phyloP scores from a whole-genome alignment of 2,888 invertebrate species.

The Operophtera brumata region DNA sequence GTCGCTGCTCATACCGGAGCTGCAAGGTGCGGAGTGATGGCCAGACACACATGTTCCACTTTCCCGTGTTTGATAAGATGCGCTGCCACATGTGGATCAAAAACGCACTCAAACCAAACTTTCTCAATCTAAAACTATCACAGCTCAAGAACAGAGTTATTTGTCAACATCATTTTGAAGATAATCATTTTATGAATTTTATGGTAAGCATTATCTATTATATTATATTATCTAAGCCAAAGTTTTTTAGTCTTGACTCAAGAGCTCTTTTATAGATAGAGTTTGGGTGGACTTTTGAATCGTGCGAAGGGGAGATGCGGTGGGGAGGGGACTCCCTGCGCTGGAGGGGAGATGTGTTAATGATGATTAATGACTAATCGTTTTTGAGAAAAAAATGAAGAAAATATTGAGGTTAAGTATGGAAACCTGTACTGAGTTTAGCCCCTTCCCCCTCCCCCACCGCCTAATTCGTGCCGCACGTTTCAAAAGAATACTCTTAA shows the following conservation, averaged over 20 bases:
- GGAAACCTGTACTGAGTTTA: too few relatives aligned
- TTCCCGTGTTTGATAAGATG: constrained; percentile 80
- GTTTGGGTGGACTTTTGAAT: too few relatives aligned
- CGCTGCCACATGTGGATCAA: constrained; percentile 81
- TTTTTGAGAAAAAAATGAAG: too few relatives aligned
- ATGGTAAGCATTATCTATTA: constrained; percentile 51
- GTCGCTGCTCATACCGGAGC: constrained; percentile 79
- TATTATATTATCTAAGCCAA: not conserved
- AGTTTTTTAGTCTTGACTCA: not conserved
- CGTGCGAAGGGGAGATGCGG: too few relatives aligned
- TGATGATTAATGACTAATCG: too few relatives aligned
- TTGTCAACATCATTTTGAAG: constrained; percentile 81
- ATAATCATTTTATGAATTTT: constrained; percentile 77
- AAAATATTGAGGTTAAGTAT: too few relatives aligned
- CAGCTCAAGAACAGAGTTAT: constrained; percentile 82
- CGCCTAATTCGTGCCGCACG: too few relatives aligned
- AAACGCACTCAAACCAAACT: constrained; percentile 76
- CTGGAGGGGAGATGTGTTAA: too few relatives aligned
- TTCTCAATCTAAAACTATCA: constrained; percentile 76
- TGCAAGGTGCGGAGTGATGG: constrained; percentile 76
- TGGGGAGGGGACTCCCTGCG: too few relatives aligned
- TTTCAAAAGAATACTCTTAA: too few relatives aligned
- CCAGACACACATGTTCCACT: constrained; percentile 82
- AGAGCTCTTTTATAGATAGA: too few relatives aligned
- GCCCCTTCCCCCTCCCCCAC: too few relatives aligned